Base-by-base conservation (phyloP, 2,797 vertebrate genomes). In the Peromyscus aztecus region DNA sequence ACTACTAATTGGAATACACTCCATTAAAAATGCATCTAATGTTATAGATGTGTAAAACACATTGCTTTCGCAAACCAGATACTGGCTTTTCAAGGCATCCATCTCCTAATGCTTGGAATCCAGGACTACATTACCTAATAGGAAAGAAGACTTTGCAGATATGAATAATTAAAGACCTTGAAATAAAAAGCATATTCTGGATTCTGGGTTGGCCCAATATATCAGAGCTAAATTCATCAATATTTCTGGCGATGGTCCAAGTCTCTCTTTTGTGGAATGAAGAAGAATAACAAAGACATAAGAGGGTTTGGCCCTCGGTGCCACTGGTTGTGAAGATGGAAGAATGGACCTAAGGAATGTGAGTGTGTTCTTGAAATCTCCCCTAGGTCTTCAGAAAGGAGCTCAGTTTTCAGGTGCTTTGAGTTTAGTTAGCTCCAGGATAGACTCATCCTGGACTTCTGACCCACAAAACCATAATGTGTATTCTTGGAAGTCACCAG, bases 11-110 rank as follows among this genome's bases (percentile, higher is more conserved):
- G 43, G 63, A 84, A 94, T 71, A 24, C 6, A 92, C 24, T 67
- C 29, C 29, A 78, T 13, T 89, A 61, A 92, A 91, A 89, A 88
- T 49, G 63, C 2, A 43, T 17, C 75, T 69, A 89, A 90, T 77
- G 1, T 73, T 69, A 67, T 1, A 86, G 40, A 91, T 85, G 16
- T n/a, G 13, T 77, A 57, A 90, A 71, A 76, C 16, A 67, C 14
- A 90, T 37, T 31, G n/a, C 52, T 55, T 4, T 49, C 52, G 29
- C 17, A 94, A 77, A 43, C 3, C 89, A 57, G 43, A 84, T 83
- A 55, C 63, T 93, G 73, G 23, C 16, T 40, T n/a, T 46, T 55
- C 12, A 1, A 52, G 8, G 23, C 31, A 9, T n/a, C 55, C 23
- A 27, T 63, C n/a, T 76, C 78, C n/a, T 85, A 65, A 46, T 77